Conservation (phyloP, 1,140 invertebrate species). For the Armadillidium nasatum region DNA sequence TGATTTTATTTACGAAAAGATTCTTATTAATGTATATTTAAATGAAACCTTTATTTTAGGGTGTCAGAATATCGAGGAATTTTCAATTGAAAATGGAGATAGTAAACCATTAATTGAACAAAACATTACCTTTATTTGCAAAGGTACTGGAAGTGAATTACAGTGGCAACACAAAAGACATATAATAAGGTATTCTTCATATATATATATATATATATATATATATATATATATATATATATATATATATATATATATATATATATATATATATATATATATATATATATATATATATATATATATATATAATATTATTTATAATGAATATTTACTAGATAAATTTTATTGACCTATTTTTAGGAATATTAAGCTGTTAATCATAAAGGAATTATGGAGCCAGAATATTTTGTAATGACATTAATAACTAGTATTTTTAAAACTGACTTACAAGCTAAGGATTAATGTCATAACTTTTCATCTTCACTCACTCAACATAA, state of each 20-base stretch:
- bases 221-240: not conserved
- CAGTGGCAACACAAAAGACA: not conserved
- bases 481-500: too few relatives aligned
- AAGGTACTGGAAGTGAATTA: not conserved
- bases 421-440: too few relatives aligned
- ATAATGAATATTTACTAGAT: too few relatives aligned
- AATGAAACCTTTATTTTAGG: not conserved
- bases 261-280: too few relatives aligned
- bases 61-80: not conserved
- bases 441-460: too few relatives aligned
- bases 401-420: too few relatives aligned
- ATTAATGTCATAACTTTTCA: too few relatives aligned
- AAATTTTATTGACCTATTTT: too few relatives aligned
- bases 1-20: not conserved
- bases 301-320: not conserved
- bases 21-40: not conserved
- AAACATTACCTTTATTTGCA: not conserved
- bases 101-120: not conserved
- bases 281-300: not conserved
- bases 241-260: too few relatives aligned
- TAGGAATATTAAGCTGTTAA: not conserved
- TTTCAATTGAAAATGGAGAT: not conserved
- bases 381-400: too few relatives aligned
- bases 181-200: not conserved
- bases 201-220: not conserved